Evolutionary conservation across 2,113 vertebrate species (phyloP).

Genomic region (Daphoenositta chrysoptera): DNA sequence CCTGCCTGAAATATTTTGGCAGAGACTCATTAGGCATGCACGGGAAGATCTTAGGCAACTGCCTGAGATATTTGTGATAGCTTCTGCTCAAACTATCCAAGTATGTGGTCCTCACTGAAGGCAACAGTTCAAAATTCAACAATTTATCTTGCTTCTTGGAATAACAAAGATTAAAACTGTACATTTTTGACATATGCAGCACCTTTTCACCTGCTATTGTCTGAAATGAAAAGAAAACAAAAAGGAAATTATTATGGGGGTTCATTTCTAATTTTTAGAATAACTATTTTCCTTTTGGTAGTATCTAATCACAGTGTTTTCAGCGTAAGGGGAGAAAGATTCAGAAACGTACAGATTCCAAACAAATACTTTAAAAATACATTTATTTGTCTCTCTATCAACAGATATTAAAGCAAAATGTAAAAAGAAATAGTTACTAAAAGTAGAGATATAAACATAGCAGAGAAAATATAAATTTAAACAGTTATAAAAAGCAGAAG

Average conservation of each 20-base stretch:
- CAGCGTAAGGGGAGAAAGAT: neutral
- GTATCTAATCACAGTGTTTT: neutral
- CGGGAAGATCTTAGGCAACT: neutral
- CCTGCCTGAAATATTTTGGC: conserved; percentile 21
- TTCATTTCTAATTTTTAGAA: neutral
- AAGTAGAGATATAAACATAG: neutral
- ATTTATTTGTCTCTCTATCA: neutral
- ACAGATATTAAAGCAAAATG: neutral
- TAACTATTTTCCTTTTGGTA: neutral
- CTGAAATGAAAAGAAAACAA: neutral
- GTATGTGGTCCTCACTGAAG: neutral
- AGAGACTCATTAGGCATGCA: neutral
- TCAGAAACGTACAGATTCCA: neutral
- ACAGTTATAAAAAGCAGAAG: neutral
- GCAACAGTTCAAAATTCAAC: neutral
- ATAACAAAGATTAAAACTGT: neutral
- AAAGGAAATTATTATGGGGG: neutral
- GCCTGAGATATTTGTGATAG: neutral
- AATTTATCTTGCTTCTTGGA: neutral
- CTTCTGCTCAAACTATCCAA: neutral
- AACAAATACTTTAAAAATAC: neutral
- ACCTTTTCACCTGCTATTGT: neutral
- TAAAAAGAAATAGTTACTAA: neutral
- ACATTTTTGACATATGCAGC: neutral
- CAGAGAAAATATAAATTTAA: neutral